Evolutionary conservation across 1,140 invertebrate genomes (phyloP).

Genomic region (Sminthurinus signatus): DNA sequence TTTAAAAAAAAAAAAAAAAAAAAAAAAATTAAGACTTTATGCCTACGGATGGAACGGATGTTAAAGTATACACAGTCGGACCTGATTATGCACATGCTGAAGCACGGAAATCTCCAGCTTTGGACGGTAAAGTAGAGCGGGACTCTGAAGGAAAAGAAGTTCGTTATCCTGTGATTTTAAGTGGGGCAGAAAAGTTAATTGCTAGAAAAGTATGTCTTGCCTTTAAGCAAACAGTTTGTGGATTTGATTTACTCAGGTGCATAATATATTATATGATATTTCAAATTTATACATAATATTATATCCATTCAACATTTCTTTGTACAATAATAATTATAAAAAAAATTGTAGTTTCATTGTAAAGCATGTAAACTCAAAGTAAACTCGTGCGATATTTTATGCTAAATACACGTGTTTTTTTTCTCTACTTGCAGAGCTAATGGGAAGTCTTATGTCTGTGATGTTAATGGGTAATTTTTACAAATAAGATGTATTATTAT

Average conservation of each 20-base stretch:
- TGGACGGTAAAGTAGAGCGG: conserved; percentile 97
- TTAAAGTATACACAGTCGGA: conserved; percentile 87
- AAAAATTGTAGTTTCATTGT: too few relatives aligned
- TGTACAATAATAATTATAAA: too few relatives aligned
- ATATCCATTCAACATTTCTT: too few relatives aligned
- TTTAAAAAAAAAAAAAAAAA: too few relatives aligned
- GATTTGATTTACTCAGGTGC: conserved; percentile 91
- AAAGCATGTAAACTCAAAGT: too few relatives aligned
- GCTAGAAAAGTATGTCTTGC: conserved; percentile 95
- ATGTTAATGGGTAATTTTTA: conserved; percentile 99
- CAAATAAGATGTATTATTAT: too few relatives aligned
- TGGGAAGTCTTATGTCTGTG: conserved; percentile 97
- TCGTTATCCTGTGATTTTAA: conserved; percentile 91
- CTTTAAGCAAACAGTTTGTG: conserved; percentile 99
- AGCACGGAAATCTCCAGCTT: conserved; percentile 92
- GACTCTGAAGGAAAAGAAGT: conserved; percentile 99
- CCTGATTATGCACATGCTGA: conserved; percentile 93
- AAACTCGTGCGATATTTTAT: too few relatives aligned
- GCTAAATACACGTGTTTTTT: too few relatives aligned
- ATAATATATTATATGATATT: too few relatives aligned
- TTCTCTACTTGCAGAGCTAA: conserved; percentile 81
- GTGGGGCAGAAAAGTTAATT: conserved; percentile 97
- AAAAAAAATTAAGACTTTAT: conserved; percentile 99
- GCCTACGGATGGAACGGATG: conserved; percentile 97
- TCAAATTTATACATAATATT: too few relatives aligned